Base-by-base conservation (phyloP, 2,888 invertebrate species). In the Iselma pallidipennis region DNA sequence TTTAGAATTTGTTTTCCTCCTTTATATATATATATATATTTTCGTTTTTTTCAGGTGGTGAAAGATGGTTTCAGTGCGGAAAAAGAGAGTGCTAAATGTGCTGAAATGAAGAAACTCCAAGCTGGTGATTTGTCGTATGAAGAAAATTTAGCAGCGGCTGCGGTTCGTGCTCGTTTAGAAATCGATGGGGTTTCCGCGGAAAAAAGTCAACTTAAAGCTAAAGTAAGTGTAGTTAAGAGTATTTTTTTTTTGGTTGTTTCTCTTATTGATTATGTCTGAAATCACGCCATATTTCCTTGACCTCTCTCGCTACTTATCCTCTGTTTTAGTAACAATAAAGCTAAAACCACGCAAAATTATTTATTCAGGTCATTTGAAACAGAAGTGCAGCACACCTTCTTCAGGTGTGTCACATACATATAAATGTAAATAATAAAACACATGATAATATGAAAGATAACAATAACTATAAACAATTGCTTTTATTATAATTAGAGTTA, bases 171-270 rank as follows among this genome's bases (percentile, higher is more conserved):
- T 67, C 85, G 92, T 69, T 82, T 94, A 66, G 94, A 94, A 81
- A 85, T 93, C 64, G 94, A 94, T 77, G 94, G 94, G 49, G 86
- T 94, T 64, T 91, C 91, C 23, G 91, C 94, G 1, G 94, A 95
- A 82, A 92, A 94, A 81, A 91, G 91, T 77, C 89, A 91, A 68
- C 89, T 94, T 61, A 87, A 90, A 69, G 88, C 91, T 71, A 91
- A 94, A 87, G 94, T 94, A 81, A 82, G 84, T 78, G 55, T 31
- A 53, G 14, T 21, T 31, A 37, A 37, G 16, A 37, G 16, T 45
- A 14, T 9, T 50, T 49, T 49, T 14, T 19, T 21, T 45, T 45
- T 21, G 2, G 19, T 12, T n/a, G 23, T 14, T 28, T 7, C 23
- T 19, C n/a, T 31, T 16, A 28, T 21, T 14, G 33, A 37, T 25